Base-by-base conservation (phyloP, 2,797 vertebrate genomes). In the Pterois miles region DNA sequence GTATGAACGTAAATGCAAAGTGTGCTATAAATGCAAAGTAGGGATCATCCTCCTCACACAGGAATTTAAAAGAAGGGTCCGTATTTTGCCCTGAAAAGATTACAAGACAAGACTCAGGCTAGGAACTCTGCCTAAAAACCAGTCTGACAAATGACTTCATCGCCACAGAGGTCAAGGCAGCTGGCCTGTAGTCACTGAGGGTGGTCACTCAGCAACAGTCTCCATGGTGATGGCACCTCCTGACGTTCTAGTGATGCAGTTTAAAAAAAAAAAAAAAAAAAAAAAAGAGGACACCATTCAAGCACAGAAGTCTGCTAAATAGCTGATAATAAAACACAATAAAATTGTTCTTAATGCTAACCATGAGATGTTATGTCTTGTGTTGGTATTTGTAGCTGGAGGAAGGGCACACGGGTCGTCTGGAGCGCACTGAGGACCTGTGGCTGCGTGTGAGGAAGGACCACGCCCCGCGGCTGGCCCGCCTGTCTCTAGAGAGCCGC, bases 391-490 rank as follows among this genome's bases (percentile, higher is more conserved):
- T 78, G 64, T 67, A 99, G 98, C 91, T 99, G 80, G 98, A 99
- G 91, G 97, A 97, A 59, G 97, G 98, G 29, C 98, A 99, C 89
- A 98, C 96, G 0, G 98, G 98, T 16, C 96, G 98, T 4, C 94
- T 99, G 89, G 98, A 99, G 94, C 96, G 96, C 31, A 99, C 98
- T 0, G 98, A 99, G 91, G 98, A 99, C 85, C 94, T 99, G 73
- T 99, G 98, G 98, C 89, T 99, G 86, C 96, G 96, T 38, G 98
- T 99, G 74, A 95, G 98, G 80, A 99, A 99, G 81, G 98, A 99
- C 71, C 98, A 99, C 0, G 98, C 98, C 22, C 98, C 98, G 0
- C 96, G 98, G 0, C 94, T 99, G 43, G 98, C 98, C 1, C 96
- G 98, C 2, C 96, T 99, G 46, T 98, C 98, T 0, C 86, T 99